A percentile compares a stretch with the other conserved stretches of the same genome.
Evolutionary conservation across 2,888 invertebrate genomes (phyloP).

Genomic region (Nineta flava): DNA sequence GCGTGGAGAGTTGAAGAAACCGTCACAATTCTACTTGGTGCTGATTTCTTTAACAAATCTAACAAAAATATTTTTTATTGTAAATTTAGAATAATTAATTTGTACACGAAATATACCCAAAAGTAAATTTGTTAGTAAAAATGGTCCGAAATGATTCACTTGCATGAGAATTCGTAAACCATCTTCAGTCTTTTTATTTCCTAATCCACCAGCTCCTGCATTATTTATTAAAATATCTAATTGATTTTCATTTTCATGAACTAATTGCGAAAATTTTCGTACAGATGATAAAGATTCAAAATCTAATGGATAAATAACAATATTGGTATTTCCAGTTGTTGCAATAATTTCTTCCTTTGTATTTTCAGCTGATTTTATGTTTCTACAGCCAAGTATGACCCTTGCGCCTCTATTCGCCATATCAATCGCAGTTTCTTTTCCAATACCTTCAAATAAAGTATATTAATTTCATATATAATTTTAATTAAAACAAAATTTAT

Average conservation of each 20-base stretch:
- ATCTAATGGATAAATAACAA: slow-evolving; percentile 31
- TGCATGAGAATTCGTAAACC: slow-evolving; percentile 49
- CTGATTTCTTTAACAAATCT: slow-evolving; percentile 31
- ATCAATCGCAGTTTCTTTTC: slow-evolving; percentile 27
- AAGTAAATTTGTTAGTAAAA: slow-evolving; percentile 50
- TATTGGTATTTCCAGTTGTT: slow-evolving; percentile 24
- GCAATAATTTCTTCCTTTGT: slow-evolving; percentile 22
- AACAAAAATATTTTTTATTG: slow-evolving; percentile 11
- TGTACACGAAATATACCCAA: slow-evolving; percentile 23
- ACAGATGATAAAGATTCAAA: slow-evolving; percentile 37
- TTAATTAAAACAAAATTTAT: background rate
- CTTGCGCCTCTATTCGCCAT: slow-evolving; percentile 32
- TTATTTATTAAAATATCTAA: slow-evolving; percentile 50
- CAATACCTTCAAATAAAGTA: slow-evolving; percentile 24
- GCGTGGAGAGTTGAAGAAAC: slow-evolving; percentile 18
- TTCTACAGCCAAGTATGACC: slow-evolving; percentile 36
- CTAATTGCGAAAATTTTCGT: slow-evolving; percentile 43
- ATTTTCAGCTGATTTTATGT: slow-evolving; percentile 22
- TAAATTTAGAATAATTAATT: too few relatives aligned
- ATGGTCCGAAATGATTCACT: slow-evolving; percentile 56
- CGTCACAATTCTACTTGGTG: slow-evolving; percentile 23
- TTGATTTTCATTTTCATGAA: slow-evolving; percentile 34
- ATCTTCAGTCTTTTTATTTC: slow-evolving; percentile 37
- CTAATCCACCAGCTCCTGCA: slow-evolving; percentile 36
- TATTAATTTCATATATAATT: slow-evolving; percentile 4